Base-by-base conservation (phyloP, 2,797 vertebrate genomes). In the Nyctibius grandis region DNA sequence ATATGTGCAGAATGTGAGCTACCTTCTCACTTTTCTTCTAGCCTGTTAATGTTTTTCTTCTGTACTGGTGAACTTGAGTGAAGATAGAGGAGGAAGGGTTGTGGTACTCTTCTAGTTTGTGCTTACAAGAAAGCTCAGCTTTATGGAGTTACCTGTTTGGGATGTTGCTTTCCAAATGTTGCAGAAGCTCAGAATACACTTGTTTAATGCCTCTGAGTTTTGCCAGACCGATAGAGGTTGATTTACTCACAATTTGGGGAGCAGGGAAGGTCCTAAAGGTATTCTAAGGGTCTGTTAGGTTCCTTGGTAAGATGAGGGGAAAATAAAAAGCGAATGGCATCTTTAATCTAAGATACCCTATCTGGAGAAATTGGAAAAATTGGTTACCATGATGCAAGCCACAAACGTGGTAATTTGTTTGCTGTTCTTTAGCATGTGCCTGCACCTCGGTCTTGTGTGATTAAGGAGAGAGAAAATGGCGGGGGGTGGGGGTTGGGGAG, bases 391-490 rank as follows among this genome's bases (percentile, higher is more conserved):
- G 64, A n/a, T 72, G 48, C 28, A 64, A 68, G 12, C 36, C 54
- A 16, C 1, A 9, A 72, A 38, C 17, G 2, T 56, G 31, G 16
- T 57, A 20, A 22, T 4, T 45, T 59, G 13, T 68, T 91, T 75
- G 15, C 40, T 42, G 4, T 38, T 60, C 51, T 82, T 53, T 40
- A 34, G 28, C 10, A 8, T 19, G 3, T 25, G 10, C 10, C 22
- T 40, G 56, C 9, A 15, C 22, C 22, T 28, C 0, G 0, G 7
- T 77, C 23, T 26, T 40, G 8, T 50, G 26, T 0, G 2, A 22
- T 44, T 17, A 25, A 56, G 33, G 25, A 54, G 23, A 47, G 40
- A 70, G 33, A 83, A 92, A 80, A 61, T 9, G 15, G 3, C 6
- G 12, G n/a, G n/a, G n/a, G n/a, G n/a, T n/a, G n/a, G n/a, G n/a